phyloP scores from a whole-genome alignment of 2,888 invertebrate species.

The Parelbella ahira region DNA sequence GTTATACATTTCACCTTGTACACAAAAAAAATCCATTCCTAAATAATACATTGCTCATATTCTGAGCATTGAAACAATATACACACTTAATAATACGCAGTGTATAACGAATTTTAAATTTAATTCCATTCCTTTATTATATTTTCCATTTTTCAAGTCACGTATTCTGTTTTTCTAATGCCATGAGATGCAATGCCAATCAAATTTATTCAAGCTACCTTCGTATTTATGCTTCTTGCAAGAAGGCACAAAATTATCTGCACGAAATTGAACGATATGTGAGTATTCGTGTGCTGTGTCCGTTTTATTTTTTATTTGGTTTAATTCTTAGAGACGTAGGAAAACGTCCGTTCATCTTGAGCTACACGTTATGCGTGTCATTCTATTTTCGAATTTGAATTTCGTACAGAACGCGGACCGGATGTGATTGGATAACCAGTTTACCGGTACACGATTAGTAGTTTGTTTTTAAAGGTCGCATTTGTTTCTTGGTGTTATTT shows the following conservation, averaged over 20 bases:
- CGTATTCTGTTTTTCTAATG: constrained; percentile 7
- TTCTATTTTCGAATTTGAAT: constrained; percentile 45
- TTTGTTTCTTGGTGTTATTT: too few species aligned
- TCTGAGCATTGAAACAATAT: too few species aligned
- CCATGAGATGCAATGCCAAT: constrained; percentile 6
- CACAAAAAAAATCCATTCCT: too few species aligned
- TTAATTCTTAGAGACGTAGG: constrained; percentile 35
- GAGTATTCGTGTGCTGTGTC: constrained; percentile 1
- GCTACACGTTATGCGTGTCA: constrained; percentile 29
- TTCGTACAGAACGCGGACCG: constrained; percentile 38
- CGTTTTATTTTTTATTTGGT: constrained; percentile 19
- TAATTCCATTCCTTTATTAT: not conserved
- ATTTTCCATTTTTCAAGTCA: constrained; percentile 9
- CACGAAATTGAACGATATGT: not conserved
- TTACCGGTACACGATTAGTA: constrained; percentile 24
- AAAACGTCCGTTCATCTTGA: constrained; percentile 31
- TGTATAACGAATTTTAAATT: constrained; percentile 2
- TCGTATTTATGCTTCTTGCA: not conserved
- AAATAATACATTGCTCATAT: too few species aligned
- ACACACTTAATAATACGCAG: not conserved
- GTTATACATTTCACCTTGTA: too few species aligned
- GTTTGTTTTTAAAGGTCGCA: constrained; percentile 5
- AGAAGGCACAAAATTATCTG: constrained; percentile 5
- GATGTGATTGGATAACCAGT: constrained; percentile 52
- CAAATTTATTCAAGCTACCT: constrained; percentile 1